phyloP scores from a whole-genome alignment of 2,888 invertebrate species.

The Apotomis betuletana region DNA sequence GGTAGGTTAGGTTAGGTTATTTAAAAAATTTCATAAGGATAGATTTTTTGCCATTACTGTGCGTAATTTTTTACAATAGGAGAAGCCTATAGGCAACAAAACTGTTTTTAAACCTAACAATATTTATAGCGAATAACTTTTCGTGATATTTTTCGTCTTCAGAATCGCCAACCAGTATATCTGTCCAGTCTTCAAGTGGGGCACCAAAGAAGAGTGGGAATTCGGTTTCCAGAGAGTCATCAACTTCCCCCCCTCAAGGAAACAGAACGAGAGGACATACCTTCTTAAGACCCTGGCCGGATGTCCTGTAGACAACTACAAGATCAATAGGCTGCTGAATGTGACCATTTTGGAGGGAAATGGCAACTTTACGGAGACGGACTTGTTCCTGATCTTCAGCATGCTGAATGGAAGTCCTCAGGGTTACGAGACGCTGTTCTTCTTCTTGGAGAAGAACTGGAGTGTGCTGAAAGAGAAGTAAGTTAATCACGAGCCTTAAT shows the following conservation, averaged over 20 bases:
- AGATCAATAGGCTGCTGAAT: slow-evolving; percentile 86
- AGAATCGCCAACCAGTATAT: slow-evolving; percentile 90
- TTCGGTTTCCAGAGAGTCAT: slow-evolving; percentile 90
- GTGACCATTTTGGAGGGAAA: slow-evolving; percentile 87
- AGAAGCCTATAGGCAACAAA: too few species aligned
- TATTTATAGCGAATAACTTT: background rate
- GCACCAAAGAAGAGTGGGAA: slow-evolving; percentile 91
- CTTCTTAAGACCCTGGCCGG: slow-evolving; percentile 90
- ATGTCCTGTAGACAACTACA: slow-evolving; percentile 88
- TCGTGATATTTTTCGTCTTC: slow-evolving; percentile 33
- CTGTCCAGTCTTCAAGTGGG: slow-evolving; percentile 93
- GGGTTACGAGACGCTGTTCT: slow-evolving; percentile 88
- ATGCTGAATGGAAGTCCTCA: slow-evolving; percentile 88
- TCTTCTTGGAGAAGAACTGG: slow-evolving; percentile 89
- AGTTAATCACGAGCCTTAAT: slow-evolving; percentile 49
- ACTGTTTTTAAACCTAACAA: too few species aligned
- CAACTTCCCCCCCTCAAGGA: slow-evolving; percentile 88
- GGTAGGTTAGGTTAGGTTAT: too few species aligned
- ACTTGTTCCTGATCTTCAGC: slow-evolving; percentile 88
- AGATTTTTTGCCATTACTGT: too few species aligned
- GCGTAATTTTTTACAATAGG: too few species aligned
- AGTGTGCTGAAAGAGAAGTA: slow-evolving; percentile 86
- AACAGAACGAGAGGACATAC: slow-evolving; percentile 90
- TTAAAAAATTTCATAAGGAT: too few species aligned
- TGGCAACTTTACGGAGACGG: slow-evolving; percentile 89